Evolutionary conservation across 1,140 invertebrate species (phyloP).

Genomic region (Limonius californicus): DNA sequence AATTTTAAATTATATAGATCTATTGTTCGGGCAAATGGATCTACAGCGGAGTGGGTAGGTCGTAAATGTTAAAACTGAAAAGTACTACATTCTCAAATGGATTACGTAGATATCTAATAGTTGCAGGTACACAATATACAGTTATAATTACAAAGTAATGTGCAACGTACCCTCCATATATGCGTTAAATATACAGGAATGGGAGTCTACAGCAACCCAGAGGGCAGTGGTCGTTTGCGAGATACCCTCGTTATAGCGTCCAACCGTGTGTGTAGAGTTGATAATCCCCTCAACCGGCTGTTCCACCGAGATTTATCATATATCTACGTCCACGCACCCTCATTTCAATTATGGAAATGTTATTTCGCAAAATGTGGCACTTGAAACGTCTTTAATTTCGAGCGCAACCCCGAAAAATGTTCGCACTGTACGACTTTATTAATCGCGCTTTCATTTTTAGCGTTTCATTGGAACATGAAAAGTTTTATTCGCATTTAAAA

Average conservation of each 20-base stretch:
- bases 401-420: slow-evolving; percentile 2
- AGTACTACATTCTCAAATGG: too few species aligned
- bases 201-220: too few species aligned
- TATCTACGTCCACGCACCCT: slow-evolving; percentile 2
- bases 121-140: too few species aligned
- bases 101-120: too few species aligned
- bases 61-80: too few species aligned
- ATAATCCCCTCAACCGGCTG: slow-evolving; percentile 11
- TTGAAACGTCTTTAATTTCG: slow-evolving; percentile 8
- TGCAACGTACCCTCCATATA: too few species aligned
- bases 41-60: too few species aligned
- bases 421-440: slow-evolving; percentile 1
- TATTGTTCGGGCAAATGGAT: too few species aligned
- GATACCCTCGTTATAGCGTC: slow-evolving; percentile 3
- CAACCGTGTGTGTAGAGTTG: slow-evolving; percentile 13
- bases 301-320: slow-evolving; percentile 10
- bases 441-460: slow-evolving; percentile 7
- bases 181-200: too few species aligned
- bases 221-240: not conserved
- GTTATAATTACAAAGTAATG: too few species aligned
- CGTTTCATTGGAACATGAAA: slow-evolving; percentile 2
- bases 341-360: slow-evolving; percentile 13
- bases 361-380: slow-evolving; percentile 1
- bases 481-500: slow-evolving; percentile 7
- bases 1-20: too few species aligned